Evolutionary conservation across 2,113 vertebrate genomes (phyloP).

Genomic region (Proteles cristata): DNA sequence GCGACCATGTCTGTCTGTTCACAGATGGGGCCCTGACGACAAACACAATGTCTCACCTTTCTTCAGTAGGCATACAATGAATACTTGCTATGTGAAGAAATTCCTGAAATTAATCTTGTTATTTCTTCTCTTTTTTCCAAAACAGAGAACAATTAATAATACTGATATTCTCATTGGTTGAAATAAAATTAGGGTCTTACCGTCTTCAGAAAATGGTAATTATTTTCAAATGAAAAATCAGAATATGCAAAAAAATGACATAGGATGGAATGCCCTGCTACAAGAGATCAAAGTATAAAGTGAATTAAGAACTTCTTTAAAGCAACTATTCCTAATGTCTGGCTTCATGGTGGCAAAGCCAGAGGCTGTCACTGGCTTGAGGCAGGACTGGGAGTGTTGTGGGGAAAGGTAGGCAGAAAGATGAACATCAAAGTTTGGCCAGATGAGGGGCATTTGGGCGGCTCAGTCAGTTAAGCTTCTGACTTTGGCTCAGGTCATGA

Average conservation of each 20-base stretch:
- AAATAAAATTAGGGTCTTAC: background rate
- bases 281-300: background rate
- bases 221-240: background rate
- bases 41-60: fast-evolving
- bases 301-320: background rate
- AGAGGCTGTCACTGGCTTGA: fast-evolving
- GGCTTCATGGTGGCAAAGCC: background rate
- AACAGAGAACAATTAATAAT: background rate
- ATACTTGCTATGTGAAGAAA: background rate
- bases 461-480: too few species aligned
- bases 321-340: fast-evolving
- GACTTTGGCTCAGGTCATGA: too few species aligned
- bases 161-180: background rate
- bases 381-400: fast-evolving
- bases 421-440: fast-evolving
- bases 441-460: too few species aligned
- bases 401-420: background rate
- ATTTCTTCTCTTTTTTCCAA: background rate
- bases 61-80: fast-evolving
- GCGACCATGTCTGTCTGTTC: fast-evolving
- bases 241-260: background rate
- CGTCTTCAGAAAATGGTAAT: background rate
- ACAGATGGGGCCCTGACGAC: fast-evolving
- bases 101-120: background rate
- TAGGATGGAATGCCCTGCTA: background rate